Percentiles rank a stretch among this genome's conserved stretches.
Conservation (phyloP, 2,113 vertebrate genomes). For the Plecotus auritus region DNA sequence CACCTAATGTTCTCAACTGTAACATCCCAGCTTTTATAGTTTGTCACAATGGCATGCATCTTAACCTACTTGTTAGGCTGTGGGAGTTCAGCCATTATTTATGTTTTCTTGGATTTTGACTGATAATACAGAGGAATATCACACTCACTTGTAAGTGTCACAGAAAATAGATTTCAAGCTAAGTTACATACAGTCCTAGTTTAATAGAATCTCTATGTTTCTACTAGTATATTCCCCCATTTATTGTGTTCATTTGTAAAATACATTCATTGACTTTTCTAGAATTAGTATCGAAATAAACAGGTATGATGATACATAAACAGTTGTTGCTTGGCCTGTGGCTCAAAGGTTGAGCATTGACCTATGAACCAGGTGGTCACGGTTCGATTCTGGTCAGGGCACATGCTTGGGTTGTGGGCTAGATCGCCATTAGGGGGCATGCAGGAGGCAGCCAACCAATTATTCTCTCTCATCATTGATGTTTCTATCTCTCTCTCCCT, state of each 20-base stretch:
- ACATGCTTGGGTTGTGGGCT: too few relatives aligned
- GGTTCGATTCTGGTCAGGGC: too few relatives aligned
- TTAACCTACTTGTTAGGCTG: not conserved
- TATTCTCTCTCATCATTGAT: too few relatives aligned
- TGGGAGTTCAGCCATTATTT: not conserved
- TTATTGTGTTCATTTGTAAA: not conserved
- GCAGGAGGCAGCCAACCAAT: too few relatives aligned
- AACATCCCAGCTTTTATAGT: not conserved
- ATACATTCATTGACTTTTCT: not conserved
- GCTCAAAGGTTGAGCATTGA: too few relatives aligned
- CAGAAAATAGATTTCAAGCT: not conserved
- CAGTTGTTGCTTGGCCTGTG: not conserved
- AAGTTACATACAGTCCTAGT: not conserved
- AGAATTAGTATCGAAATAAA: not conserved
- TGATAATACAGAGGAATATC: not conserved
- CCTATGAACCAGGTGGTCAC: too few relatives aligned
- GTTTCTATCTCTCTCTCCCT: too few relatives aligned
- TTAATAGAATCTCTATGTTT: not conserved
- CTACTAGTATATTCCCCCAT: not conserved
- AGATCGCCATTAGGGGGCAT: too few relatives aligned
- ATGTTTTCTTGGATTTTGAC: not conserved
- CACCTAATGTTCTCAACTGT: slow-evolving; percentile 50
- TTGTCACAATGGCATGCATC: not conserved
- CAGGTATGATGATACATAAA: not conserved
- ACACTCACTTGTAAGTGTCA: not conserved